Base-by-base conservation (phyloP, 2,888 invertebrate species). In the Exephanes ischioxanthus region DNA sequence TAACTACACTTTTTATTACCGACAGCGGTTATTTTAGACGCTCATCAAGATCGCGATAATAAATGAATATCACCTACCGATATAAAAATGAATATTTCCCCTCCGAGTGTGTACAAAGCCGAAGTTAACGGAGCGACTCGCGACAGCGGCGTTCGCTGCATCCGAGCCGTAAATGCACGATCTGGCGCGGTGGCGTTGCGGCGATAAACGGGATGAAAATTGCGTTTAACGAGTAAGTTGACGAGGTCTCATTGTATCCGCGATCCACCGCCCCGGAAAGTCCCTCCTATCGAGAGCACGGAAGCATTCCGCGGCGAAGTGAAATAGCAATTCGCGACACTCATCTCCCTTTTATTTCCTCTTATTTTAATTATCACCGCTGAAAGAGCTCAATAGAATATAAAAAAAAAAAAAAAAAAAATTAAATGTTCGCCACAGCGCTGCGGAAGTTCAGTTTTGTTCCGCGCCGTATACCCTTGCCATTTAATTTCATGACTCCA, bases 401-500 rank as follows among this genome's bases (percentile, higher is more conserved):
- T 3, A 51, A n/a, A n/a, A n/a, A 4, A 33, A 66, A 33, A 33
- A 14, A 72, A 71, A 71, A 55, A 19, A 41, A 70, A 76, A 14
- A 45, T 84, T 76, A 77, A 84, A 80, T 77, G 58, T 67, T 68
- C 67, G 48, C 51, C 68, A 73, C 61, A 26, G 45, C 51, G 68
- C 68, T 67, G 51, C 11, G 33, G 33, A 72, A 78, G 19, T 41
- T 30, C 30, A 58, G 45, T 9, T 14, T 61, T 30, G 61, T 71
- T 22, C 7, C 45, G 51, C 58, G 16, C n/a, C 58, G 70, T 55
- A 76, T 58, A 51, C 45, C 53, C 73, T 63, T 55, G 58, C 45
- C 72, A 84, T 84, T 81, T 78, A 77, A 84, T 78, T 84, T 73
- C 73, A 81, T 55, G 70, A 70, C 72, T 84, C 58, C 33, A 53